Evolutionary conservation across 2,797 vertebrate genomes (phyloP).

Genomic region (Coluber constrictor): DNA sequence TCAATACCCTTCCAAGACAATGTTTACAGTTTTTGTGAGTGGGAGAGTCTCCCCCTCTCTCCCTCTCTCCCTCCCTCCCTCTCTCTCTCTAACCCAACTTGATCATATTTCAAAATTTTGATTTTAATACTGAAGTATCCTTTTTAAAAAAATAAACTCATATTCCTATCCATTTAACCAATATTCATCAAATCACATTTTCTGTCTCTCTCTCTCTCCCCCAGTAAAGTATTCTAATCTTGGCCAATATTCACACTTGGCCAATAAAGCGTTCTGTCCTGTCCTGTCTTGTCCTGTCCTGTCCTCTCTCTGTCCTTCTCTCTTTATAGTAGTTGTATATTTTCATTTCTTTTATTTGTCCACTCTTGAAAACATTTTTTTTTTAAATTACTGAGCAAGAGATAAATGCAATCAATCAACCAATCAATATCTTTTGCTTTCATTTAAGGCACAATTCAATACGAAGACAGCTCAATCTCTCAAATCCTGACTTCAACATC

Average conservation of each 20-base stretch:
- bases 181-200: not conserved
- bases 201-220: not conserved
- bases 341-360: not conserved
- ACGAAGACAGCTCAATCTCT: constrained; percentile 93
- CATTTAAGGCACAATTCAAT: constrained; percentile 89
- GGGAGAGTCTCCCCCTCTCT: not conserved
- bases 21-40: not conserved
- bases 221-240: not conserved
- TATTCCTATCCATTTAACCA: not conserved
- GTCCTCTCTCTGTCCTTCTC: not conserved
- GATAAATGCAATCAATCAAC: not conserved
- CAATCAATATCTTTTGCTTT: constrained; percentile 24
- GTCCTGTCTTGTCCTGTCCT: not conserved
- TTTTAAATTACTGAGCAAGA: not conserved
- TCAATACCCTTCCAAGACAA: not conserved
- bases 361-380: not conserved
- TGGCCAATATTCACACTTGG: not conserved
- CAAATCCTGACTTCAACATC: constrained; percentile 96
- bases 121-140: not conserved
- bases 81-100: not conserved
- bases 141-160: not conserved
- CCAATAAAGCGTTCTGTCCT: not conserved
- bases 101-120: not conserved
- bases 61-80: too few relatives aligned
- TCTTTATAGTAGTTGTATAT: not conserved